Conservation (phyloP, 2,888 invertebrate species). For the Drosophila phalerata region DNA sequence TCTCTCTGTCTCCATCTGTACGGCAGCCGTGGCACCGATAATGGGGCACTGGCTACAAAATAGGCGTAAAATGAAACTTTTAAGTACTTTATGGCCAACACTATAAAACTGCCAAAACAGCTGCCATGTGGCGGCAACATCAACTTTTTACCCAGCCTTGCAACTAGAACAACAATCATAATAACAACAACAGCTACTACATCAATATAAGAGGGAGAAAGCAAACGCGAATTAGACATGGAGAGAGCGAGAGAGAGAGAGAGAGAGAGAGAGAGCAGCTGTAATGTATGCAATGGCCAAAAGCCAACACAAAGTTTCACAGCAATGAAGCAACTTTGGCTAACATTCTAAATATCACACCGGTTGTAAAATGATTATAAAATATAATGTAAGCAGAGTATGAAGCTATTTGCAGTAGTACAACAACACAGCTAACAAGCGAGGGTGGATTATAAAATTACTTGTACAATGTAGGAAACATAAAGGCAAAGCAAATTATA, state of each 20-base stretch:
- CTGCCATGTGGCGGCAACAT: conserved; percentile 74
- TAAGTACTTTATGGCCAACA: conserved; percentile 81
- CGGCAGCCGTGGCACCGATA: conserved; percentile 52
- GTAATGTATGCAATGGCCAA: conserved; percentile 45
- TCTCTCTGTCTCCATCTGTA: conserved; percentile 6
- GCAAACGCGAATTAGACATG: too few species aligned
- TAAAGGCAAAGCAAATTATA: neutral
- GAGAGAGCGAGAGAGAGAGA: neutral
- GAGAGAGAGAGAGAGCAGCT: conserved; percentile 38
- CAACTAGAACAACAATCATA: conserved; percentile 64
- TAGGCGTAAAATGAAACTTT: conserved; percentile 84
- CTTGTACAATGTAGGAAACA: neutral
- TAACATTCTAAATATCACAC: conserved; percentile 75
- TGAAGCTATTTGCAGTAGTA: conserved; percentile 25
- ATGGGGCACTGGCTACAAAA: conserved; percentile 74
- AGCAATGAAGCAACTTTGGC: conserved; percentile 71
- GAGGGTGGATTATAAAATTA: conserved; percentile 8
- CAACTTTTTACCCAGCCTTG: conserved; percentile 59
- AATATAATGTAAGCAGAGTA: conserved; percentile 66
- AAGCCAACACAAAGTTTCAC: conserved; percentile 55
- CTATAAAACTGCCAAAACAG: conserved; percentile 79
- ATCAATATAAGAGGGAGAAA: conserved; percentile 11
- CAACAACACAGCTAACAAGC: conserved; percentile 14
- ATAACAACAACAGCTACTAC: conserved; percentile 31
- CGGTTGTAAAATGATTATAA: conserved; percentile 82